Conservation (phyloP, 2,797 vertebrate species). For the Leptoclinus maculatus region DNA sequence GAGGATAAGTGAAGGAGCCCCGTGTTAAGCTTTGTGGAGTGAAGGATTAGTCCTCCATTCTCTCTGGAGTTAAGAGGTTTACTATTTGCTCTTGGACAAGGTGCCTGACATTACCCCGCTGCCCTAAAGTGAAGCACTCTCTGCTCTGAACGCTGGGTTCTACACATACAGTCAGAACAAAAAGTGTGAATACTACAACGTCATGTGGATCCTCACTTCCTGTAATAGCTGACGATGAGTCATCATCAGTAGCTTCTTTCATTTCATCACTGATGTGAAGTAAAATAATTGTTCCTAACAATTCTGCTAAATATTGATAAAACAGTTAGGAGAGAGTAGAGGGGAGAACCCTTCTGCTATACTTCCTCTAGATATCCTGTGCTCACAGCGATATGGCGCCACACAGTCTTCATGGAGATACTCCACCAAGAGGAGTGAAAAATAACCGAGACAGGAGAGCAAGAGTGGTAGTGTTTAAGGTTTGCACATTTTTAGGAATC, state of each 20-base stretch:
- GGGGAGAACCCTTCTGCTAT: neutral
- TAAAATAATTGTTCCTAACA: neutral
- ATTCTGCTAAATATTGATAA: neutral
- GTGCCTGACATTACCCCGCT: constrained; percentile 49
- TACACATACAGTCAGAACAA: neutral
- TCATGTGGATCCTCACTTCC: neutral
- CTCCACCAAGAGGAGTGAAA: neutral
- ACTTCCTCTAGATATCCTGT: too few species aligned
- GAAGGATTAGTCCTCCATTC: constrained; percentile 67
- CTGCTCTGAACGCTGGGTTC: neutral
- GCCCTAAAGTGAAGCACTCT: constrained; percentile 32
- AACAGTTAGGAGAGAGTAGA: neutral
- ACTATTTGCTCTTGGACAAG: constrained; percentile 53
- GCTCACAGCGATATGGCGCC: neutral
- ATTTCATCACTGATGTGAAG: neutral
- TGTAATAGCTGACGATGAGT: neutral
- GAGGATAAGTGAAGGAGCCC: constrained; percentile 36
- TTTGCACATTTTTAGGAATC: neutral
- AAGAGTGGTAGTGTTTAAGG: neutral
- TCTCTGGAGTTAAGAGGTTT: constrained; percentile 73
- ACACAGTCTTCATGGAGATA: neutral
- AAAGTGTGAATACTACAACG: neutral
- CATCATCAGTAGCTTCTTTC: neutral
- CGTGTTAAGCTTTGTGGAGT: constrained; percentile 53
- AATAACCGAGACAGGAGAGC: neutral